Evolutionary conservation across 2,113 vertebrate genomes (phyloP).

Genomic region (Atrichornis clamosus): DNA sequence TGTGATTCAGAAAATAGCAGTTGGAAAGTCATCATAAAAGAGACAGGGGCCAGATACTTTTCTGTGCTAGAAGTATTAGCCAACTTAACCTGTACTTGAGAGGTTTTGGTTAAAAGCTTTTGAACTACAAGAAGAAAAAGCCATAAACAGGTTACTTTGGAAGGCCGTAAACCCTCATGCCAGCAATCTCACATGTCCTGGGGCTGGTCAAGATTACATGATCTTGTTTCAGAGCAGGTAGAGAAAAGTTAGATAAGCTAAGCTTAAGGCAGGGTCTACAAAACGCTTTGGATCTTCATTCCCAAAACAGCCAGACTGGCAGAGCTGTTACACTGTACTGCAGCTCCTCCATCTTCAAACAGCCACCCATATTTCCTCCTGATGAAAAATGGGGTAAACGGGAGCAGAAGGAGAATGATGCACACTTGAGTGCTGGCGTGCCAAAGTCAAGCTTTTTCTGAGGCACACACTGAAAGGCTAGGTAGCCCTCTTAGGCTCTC

Average conservation of each 20-base stretch:
- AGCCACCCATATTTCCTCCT: neutral
- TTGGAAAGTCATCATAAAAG: neutral
- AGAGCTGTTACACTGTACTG: neutral
- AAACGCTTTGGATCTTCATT: neutral
- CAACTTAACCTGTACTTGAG: neutral
- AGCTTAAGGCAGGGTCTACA: neutral
- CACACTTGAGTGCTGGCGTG: neutral
- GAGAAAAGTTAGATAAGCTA: neutral
- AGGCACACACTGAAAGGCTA: neutral
- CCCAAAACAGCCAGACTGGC: neutral
- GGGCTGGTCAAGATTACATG: neutral
- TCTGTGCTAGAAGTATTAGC: neutral
- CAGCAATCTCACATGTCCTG: accelerated
- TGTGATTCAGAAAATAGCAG: neutral
- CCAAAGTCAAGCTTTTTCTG: neutral
- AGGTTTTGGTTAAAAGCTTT: neutral
- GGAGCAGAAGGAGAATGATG: neutral
- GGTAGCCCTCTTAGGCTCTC: neutral
- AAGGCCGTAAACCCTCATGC: neutral
- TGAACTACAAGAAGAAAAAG: neutral
- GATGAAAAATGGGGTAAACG: neutral
- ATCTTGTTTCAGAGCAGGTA: neutral
- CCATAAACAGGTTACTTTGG: neutral
- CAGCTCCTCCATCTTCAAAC: neutral
- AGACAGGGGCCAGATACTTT: neutral